Evolutionary conservation across 2,888 invertebrate genomes (phyloP).

Genomic region (Netelia fuscicornis): DNA sequence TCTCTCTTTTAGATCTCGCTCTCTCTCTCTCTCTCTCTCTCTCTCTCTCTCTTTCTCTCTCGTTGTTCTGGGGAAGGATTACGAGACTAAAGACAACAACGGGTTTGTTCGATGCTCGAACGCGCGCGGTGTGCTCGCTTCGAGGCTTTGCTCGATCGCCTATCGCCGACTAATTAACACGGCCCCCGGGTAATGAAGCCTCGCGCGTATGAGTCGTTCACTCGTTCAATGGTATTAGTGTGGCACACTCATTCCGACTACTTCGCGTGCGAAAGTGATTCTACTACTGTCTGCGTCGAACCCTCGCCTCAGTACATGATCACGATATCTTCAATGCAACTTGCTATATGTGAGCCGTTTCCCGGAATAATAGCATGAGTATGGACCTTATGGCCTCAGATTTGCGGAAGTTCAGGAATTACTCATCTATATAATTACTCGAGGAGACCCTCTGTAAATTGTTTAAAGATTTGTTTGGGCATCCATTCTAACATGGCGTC

Average conservation of each 20-base stretch:
- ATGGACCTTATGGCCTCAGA: too few relatives aligned
- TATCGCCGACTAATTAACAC: slow-evolving; percentile 83
- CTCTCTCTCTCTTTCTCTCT: slow-evolving; percentile 13
- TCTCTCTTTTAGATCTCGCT: background rate
- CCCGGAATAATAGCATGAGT: too few relatives aligned
- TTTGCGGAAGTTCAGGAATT: too few relatives aligned
- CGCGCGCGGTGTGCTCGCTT: slow-evolving; percentile 41
- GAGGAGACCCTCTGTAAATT: too few relatives aligned
- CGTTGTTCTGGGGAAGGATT: slow-evolving; percentile 38
- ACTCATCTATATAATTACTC: too few relatives aligned
- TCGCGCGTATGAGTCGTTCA: slow-evolving; percentile 69
- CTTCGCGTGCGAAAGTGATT: slow-evolving; percentile 45
- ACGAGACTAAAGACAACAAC: slow-evolving; percentile 61
- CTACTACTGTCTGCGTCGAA: slow-evolving; percentile 50
- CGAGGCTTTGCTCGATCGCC: slow-evolving; percentile 76
- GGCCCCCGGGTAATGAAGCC: slow-evolving; percentile 80
- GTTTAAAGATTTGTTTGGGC: too few relatives aligned
- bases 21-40: background rate
- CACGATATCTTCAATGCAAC: slow-evolving; percentile 45
- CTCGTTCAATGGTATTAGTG: slow-evolving; percentile 35
- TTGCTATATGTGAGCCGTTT: background rate
- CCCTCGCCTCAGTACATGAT: slow-evolving; percentile 52
- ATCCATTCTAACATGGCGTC: too few relatives aligned
- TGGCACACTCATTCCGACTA: slow-evolving; percentile 54
- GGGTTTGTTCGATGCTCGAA: slow-evolving; percentile 58